Conservation (phyloP, 2,113 vertebrate genomes). For the Ia io region DNA sequence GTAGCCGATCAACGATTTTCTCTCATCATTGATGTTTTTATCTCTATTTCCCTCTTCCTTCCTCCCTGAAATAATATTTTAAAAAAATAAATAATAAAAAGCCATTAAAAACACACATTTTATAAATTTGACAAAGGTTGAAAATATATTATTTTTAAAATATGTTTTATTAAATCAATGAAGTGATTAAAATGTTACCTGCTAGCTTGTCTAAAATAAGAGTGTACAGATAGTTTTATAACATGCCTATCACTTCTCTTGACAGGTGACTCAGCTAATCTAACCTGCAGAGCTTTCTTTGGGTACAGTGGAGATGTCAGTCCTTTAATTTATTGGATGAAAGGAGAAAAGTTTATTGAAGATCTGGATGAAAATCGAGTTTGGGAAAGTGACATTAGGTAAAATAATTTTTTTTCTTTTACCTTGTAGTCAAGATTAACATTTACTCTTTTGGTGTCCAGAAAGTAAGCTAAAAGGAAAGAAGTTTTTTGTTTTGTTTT, state of each 20-base stretch:
- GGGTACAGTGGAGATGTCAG: constrained; percentile 98
- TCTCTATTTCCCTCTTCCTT: too few species aligned
- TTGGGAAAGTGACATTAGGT: constrained; percentile 98
- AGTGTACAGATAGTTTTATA: constrained; percentile 36
- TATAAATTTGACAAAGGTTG: constrained; percentile 6
- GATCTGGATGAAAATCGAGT: constrained; percentile 97
- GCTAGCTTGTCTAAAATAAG: constrained; percentile 18
- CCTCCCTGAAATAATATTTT: too few species aligned
- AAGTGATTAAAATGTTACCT: constrained; percentile 53
- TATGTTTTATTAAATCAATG: constrained; percentile 7
- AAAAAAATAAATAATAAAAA: neutral
- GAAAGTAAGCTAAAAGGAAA: constrained; percentile 35
- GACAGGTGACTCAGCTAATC: constrained; percentile 92
- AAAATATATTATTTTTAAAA: neutral
- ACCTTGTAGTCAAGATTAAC: neutral
- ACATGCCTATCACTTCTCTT: constrained; percentile 73
- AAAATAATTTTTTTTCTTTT: constrained; percentile 74
- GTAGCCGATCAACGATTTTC: too few species aligned
- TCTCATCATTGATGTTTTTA: too few species aligned
- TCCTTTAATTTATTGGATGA: constrained; percentile 99
- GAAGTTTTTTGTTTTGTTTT: neutral
- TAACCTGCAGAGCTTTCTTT: constrained; percentile 98
- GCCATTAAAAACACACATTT: neutral
- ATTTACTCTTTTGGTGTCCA: neutral
- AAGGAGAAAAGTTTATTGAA: constrained; percentile 99